Conservation (phyloP, 2,113 vertebrate species). For the Xenotilapia caudafasciata region DNA sequence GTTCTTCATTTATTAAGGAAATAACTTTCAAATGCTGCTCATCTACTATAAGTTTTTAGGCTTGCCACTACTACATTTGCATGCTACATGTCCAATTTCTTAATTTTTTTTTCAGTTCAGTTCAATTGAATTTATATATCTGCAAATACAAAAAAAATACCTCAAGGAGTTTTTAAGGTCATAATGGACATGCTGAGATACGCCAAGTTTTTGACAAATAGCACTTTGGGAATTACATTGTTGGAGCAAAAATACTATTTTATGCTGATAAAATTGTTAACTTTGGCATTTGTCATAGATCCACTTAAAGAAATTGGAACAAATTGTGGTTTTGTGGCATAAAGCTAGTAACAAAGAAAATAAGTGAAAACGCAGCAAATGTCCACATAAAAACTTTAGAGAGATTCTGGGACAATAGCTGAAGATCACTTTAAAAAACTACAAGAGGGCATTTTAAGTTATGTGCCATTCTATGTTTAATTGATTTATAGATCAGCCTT, state of each 20-base stretch:
- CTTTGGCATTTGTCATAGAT: background rate
- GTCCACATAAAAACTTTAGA: background rate
- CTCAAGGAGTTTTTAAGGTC: background rate
- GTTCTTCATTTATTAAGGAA: background rate
- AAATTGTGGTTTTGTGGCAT: background rate
- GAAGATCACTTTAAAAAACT: background rate
- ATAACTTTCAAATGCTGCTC: background rate
- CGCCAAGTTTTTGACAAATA: background rate
- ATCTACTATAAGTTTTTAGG: background rate
- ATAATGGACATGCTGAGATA: background rate
- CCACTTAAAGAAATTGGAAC: background rate
- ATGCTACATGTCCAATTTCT: background rate
- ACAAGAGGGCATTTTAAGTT: background rate
- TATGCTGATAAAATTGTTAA: background rate
- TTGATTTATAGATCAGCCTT: background rate
- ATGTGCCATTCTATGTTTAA: background rate
- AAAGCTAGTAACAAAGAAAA: background rate
- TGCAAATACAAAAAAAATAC: background rate
- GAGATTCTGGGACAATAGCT: background rate
- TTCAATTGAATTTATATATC: background rate
- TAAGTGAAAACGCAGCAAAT: background rate
- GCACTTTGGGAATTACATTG: background rate
- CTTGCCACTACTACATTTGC: background rate
- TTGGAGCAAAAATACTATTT: background rate
- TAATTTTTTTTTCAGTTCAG: background rate